These are phyloP conservation scores for Ephestia elutella DNA, from an alignment of 1,140 invertebrate genomes.

Conservation along the genomic window DNA sequence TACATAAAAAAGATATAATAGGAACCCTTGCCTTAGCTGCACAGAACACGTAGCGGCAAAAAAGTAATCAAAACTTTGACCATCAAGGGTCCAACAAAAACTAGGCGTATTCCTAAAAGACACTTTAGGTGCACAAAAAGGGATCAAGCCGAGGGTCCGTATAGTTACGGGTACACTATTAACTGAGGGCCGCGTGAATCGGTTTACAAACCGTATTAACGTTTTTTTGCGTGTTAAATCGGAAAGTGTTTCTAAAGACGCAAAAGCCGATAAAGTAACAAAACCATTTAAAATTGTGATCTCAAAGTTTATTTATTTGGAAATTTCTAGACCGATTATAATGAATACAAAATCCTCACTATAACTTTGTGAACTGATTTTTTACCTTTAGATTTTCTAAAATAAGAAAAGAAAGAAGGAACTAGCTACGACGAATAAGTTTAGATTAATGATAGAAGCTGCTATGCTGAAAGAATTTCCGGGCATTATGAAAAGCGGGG, in stretches of 20 bases:
- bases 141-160: not conserved
- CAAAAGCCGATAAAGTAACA: too few relatives aligned
- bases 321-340: too few relatives aligned
- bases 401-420: too few relatives aligned
- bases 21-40: not conserved
- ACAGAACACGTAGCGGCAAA: not conserved
- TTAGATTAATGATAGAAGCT: not conserved
- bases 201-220: not conserved
- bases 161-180: not conserved
- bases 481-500: not conserved
- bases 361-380: too few relatives aligned
- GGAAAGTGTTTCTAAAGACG: too few relatives aligned
- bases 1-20: not conserved
- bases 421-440: too few relatives aligned
- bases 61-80: conserved; percentile 1
- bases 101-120: conserved; percentile 1
- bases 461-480: conserved; percentile 1
- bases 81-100: not conserved
- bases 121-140: conserved; percentile 1
- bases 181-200: not conserved
- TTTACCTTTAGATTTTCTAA: too few relatives aligned
- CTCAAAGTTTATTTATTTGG: too few relatives aligned
- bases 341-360: too few relatives aligned
- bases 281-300: too few relatives aligned
- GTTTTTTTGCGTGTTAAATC: too few relatives aligned